Base-by-base conservation (phyloP, 2,797 vertebrate species). In the Buphagus erythrorhynchus region DNA sequence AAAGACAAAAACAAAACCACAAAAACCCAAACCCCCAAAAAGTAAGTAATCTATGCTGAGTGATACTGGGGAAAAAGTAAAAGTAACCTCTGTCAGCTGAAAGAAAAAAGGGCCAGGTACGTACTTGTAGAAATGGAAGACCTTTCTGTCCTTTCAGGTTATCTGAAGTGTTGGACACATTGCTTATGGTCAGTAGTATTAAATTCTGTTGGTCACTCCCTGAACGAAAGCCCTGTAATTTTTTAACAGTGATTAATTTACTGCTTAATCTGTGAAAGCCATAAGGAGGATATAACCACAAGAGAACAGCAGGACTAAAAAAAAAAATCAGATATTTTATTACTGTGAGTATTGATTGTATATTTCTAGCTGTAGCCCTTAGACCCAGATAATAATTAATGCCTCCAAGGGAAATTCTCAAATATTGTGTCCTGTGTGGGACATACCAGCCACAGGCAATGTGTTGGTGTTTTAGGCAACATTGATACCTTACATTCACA, bases 141-240 rank as follows among this genome's bases (percentile, higher is more conserved):
- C 17, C 9, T 92, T 76, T 72, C 35, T 82, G 82, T 45, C 26
- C 4, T 88, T 65, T 82, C 35, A 92, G 55, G 42, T 92, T 83
- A 72, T 81, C 69, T 92, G 89, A 91, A 85, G 55, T 93, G 66
- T 88, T 94, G 79, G 90, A 68, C 46, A 38, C 63, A 12, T 69
- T 92, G 28, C 20, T 43, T 26, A 1, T 76, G 9, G 31, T 66
- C 4, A 2, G 10, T 62, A 46, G n/a, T 66, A 38, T 45, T 49
- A 62, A 73, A 58, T 69, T 76, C 21, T 2, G 1, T 45, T 79
- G n/a, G 26, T 49, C 43, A 43, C 24, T 72, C 20, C 13, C 35
- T 52, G 68, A 83, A 55, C 51, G 57, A 83, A 88, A 88, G 58
- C 38, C 15, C 31, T 11, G 1, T 74, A 20, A 16, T 48, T 88